A percentile compares a stretch with the other conserved stretches of the same genome.
phyloP scores from a whole-genome alignment of 1,140 invertebrate species.

The Dinoponera quadriceps region DNA sequence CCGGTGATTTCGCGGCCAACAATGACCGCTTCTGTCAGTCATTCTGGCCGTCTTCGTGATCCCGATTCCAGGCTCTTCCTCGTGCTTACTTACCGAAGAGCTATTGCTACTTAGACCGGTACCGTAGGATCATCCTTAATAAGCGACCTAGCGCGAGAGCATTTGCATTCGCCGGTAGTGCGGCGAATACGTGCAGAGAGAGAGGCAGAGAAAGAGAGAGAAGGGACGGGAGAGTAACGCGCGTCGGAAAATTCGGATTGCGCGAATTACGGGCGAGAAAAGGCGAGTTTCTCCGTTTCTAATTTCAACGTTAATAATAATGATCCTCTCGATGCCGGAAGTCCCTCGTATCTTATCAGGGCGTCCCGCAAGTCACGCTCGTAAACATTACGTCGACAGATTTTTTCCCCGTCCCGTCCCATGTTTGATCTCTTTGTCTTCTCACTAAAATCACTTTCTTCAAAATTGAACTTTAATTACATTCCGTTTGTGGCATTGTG shows the following conservation, averaged over 20 bases:
- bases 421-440: too few relatives aligned
- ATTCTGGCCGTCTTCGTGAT: conserved; percentile 42
- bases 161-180: conserved; percentile 21
- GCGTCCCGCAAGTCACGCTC: too few relatives aligned
- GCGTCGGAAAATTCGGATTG: background rate
- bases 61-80: conserved; percentile 37
- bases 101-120: conserved; percentile 35
- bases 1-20: conserved; percentile 40
- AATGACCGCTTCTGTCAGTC: conserved; percentile 58
- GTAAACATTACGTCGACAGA: too few relatives aligned
- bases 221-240: too few relatives aligned
- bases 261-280: background rate
- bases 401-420: too few relatives aligned
- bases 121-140: conserved; percentile 23
- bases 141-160: background rate
- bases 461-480: too few relatives aligned
- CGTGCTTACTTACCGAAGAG: conserved; percentile 10
- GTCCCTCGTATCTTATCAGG: too few relatives aligned
- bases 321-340: too few relatives aligned
- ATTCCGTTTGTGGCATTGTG: too few relatives aligned
- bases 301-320: too few relatives aligned
- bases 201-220: too few relatives aligned
- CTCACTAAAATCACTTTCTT: too few relatives aligned
- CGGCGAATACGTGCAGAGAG: background rate
- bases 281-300: background rate